A percentile compares a stretch with the other conserved stretches of the same genome.
These are phyloP conservation scores for Odontophorus gujanensis DNA, from an alignment of 2,113 vertebrate genomes.

Conservation along the genomic window DNA sequence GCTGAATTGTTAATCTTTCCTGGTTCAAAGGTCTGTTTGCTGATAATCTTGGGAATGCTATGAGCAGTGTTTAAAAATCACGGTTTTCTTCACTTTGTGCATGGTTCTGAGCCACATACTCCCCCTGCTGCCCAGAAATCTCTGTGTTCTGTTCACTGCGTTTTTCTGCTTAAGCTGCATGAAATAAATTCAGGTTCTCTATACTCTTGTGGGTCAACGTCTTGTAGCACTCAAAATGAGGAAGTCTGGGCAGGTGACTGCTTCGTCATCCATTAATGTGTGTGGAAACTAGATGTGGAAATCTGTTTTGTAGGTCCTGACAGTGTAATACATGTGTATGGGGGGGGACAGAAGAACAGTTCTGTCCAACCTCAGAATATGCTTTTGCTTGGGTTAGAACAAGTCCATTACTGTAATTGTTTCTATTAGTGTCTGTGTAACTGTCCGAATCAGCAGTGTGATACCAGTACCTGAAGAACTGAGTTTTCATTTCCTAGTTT, in stretches of 20 bases:
- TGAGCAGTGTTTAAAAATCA: not conserved
- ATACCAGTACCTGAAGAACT: not conserved
- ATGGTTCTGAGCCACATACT: not conserved
- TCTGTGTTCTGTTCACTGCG: not conserved
- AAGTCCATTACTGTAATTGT: accelerated
- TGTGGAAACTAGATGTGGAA: not conserved
- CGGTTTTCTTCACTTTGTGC: not conserved
- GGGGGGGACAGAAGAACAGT: not conserved
- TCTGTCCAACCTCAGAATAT: not conserved
- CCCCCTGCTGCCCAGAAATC: slow-evolving; percentile 3
- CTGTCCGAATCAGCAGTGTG: not conserved
- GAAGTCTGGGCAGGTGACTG: not conserved
- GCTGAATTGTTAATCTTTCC: not conserved
- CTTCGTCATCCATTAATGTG: not conserved
- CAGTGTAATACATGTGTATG: not conserved
- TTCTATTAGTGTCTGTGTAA: not conserved
- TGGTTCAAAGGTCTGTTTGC: not conserved
- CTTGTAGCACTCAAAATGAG: not conserved
- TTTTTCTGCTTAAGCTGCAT: not conserved
- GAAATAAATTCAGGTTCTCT: not conserved
- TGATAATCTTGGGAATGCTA: not conserved
- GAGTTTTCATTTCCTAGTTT: not conserved
- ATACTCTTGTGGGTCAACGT: not conserved
- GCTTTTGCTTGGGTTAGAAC: not conserved
- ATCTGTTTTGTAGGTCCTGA: not conserved